Evolutionary conservation across 2,113 vertebrate species (phyloP), one percentile per base, ranked within the genome.

Genomic region (Crotalus viridis): DNA sequence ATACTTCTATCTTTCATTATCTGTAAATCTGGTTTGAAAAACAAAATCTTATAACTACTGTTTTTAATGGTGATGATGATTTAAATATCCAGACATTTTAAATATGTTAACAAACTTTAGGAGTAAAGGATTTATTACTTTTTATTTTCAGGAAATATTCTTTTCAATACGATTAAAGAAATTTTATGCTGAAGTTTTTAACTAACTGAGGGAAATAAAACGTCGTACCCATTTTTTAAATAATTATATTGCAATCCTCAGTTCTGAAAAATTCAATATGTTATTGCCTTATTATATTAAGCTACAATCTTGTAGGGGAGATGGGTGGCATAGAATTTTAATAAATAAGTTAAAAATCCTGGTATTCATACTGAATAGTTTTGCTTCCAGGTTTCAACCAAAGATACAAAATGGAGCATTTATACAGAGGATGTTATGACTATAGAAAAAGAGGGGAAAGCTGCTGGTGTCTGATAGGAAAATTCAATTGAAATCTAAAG

Each of bases 381-480:
- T 94, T 95, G 85, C 89, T 89, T 86, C 81, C 86, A 93, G 90
- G 89, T 1, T 0, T 94, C 91, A 85, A 86, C 94, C 87, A 8
- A 90, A 94, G 89, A 91, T 96, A 96, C 95, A 89, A 90, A 94
- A 94, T 93, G 93, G 90, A 92, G 92, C 91, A 91, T 61, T 96
- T 33, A 93, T 0, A 2, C 9, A 59, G 88, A 95, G 89, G 86
- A 94, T 95, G 89, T 89, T 94, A 90, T 85, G 56, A 94, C 92
- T 85, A 94, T 2, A 51, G 52, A 92, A 95, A 93, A 64, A 96
- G 91, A 64, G 46, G 92, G 56, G 92, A 94, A 95, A 89, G 92
- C 91, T 94, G 95, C 90, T 93, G 96, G 96, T 94, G 89, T 94
- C 88, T 95, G 94, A 89, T 94, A 94, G 93, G 97, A 93, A 93